Evolutionary conservation across 1,140 invertebrate species (phyloP), one percentile per base, ranked within the genome.

Genomic region (Pemphigus obesinymphae): DNA sequence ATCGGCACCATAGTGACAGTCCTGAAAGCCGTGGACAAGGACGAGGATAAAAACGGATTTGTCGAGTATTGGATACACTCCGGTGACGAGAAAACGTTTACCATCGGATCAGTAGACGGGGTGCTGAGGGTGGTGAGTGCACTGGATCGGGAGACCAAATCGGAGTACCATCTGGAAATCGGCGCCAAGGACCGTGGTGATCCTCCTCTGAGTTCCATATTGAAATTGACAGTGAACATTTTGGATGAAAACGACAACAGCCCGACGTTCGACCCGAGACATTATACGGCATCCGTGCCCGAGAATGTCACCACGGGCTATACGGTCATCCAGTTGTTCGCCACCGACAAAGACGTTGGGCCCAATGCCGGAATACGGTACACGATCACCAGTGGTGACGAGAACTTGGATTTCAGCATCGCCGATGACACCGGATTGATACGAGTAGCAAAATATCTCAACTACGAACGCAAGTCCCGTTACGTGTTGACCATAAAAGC

Each of bases 241-340:
- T 87, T 95, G 34, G 97, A 98, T 86, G 94, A 95, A 86, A 99
- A 98, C 87, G 97, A 98, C 87, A 97, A 98, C 87, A 92, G 92
- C 83, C 97, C 97, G 0, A 89, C 94, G 8, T 98, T 98, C 87
- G 92, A 95, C 86, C 94, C 94, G 0, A 92, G 92, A 84, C 92
- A 94, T 84, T 98, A 98, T 85, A 94, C 92, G 50, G 92, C 94
- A 2, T 93, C 92, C 0, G 92, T 98, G 11, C 91, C 94, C 2
- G 97, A 99, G 88, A 96, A 98, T 88, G 93, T 95, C n/a, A 93
- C 92, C 83, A 95, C 97, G 82, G 96, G 96, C 2, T 92, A 94
- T 3, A 96, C 93, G 85, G 93, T 98, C 0, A 87, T 97, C 1
- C 93, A 95, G 89, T 93, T 98, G 8, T 95, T 94, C 0, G 97